Base-by-base conservation (phyloP, 2,797 vertebrate species). In the Anguilla marmorata region DNA sequence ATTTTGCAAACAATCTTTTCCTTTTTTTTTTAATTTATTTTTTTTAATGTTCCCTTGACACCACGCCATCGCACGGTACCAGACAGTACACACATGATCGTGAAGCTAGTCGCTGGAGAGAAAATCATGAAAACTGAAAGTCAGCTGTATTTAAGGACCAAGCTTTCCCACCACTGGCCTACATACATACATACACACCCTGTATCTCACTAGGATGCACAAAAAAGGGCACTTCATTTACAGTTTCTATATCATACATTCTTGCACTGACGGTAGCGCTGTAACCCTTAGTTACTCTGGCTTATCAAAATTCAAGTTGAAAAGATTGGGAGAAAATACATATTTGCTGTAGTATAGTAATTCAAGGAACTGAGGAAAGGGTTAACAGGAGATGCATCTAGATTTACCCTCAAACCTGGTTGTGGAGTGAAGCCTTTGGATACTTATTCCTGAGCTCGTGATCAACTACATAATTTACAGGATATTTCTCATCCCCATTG, bases 211-310 rank as follows among this genome's bases (percentile, higher is more conserved):
- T 27, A 33, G 50, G 54, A 56, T 84, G 83, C 52, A 84, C 52
- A 84, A 84, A 84, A 24, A 84, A 30, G 52, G n/a, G n/a, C 83
- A 84, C 83, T 84, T 56, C 52, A 54, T 84, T 84, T 84, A 41
- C 76, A 84, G 24, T 54, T 30, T 84, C 50, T 30, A 50, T 2
- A 27, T 30, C 83, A 84, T 33, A 56, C 83, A 54, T 58, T 84
- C 52, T 21, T 84, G 50, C 83, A 54, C 52, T 84, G 79, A 50
- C 79, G 19, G 79, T 45, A 82, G 16, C 45, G n/a, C 83, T 58
- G 27, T 30, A 79, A 27, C 83, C 52, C 12, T 33, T 27, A 21
- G 50, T 33, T 84, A 54, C 83, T n/a, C 50, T 52, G 9, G 52
- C 83, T 82, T 50, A 50, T 45, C 24, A 82, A 82, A 50, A 82